A percentile compares a stretch with the other conserved stretches of the same genome.
Evolutionary conservation across 2,113 vertebrate species (phyloP).

Genomic region (Telmatochromis sp.): DNA sequence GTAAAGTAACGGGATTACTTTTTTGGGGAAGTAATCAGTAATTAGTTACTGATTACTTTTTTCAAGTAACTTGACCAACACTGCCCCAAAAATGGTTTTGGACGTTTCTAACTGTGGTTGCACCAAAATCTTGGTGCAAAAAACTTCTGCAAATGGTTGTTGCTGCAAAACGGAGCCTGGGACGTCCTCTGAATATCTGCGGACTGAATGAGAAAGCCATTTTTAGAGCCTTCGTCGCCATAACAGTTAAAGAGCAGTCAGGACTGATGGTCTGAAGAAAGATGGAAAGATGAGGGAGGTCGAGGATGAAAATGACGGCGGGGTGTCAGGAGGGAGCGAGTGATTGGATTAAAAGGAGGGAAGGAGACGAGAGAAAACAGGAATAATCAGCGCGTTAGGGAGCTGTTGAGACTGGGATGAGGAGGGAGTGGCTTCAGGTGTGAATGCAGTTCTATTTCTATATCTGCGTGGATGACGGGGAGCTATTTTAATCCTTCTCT

Average conservation of each 20-base stretch:
- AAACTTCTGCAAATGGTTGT: neutral
- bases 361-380: neutral
- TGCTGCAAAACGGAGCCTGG: neutral
- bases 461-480: slow-evolving; percentile 17
- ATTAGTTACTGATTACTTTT: no score
- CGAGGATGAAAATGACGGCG: slow-evolving; percentile 6
- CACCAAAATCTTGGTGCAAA: neutral
- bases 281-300: slow-evolving; percentile 18
- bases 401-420: neutral
- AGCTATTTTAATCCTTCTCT: slow-evolving; percentile 41
- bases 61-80: no score
- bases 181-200: neutral
- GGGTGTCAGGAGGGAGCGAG: neutral
- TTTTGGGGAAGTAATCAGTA: no score
- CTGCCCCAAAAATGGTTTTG: neutral
- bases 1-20: no score
- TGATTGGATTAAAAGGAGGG: neutral
- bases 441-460: slow-evolving; percentile 35
- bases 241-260: slow-evolving; percentile 50
- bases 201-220: slow-evolving; percentile 25
- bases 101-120: neutral
- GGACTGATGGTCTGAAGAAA: slow-evolving; percentile 25
- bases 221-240: slow-evolving; percentile 37
- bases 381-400: neutral
- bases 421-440: neutral